A percentile compares a stretch with the other conserved stretches of the same genome.
Conservation (phyloP, 2,113 vertebrate species). For the Larimichthys polyactis region DNA sequence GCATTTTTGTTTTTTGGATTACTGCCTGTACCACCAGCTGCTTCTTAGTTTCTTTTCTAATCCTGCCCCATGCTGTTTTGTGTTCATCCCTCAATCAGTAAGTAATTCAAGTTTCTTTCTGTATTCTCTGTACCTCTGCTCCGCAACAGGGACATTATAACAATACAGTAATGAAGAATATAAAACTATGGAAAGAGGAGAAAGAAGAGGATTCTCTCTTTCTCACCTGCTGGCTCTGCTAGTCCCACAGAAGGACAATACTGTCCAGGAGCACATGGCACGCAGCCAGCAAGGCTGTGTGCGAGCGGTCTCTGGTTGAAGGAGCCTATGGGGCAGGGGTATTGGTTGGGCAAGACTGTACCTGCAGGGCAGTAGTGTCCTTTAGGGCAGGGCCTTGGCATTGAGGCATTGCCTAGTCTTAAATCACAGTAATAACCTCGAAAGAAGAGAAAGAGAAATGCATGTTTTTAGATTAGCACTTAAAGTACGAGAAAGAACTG, state of each 20-base stretch:
- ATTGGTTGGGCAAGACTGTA: slow-evolving; percentile 81
- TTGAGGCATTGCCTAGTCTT: slow-evolving; percentile 79
- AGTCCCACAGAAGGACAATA: slow-evolving; percentile 88
- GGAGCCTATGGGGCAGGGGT: slow-evolving; percentile 89
- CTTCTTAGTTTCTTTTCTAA: no score
- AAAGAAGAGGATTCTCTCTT: neutral
- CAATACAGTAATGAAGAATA: neutral
- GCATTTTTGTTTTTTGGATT: no score
- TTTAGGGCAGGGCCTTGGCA: slow-evolving; percentile 85
- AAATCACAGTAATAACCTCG: slow-evolving; percentile 91
- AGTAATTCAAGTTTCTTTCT: no score
- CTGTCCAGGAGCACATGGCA: slow-evolving; percentile 87
- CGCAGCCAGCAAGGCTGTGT: slow-evolving; percentile 79
- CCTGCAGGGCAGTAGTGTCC: slow-evolving; percentile 92
- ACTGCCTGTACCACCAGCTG: no score
- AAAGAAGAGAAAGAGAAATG: slow-evolving; percentile 38
- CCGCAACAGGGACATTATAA: no score
- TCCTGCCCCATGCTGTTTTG: no score
- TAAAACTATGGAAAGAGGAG: neutral
- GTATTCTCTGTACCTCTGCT: no score
- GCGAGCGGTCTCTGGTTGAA: slow-evolving; percentile 83
- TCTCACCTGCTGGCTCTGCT: slow-evolving; percentile 87
- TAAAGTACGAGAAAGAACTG: neutral
- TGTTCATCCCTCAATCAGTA: no score
- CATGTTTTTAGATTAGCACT: neutral